Conservation (phyloP, 2,797 vertebrate species). For the Pseudomugil tenellus region DNA sequence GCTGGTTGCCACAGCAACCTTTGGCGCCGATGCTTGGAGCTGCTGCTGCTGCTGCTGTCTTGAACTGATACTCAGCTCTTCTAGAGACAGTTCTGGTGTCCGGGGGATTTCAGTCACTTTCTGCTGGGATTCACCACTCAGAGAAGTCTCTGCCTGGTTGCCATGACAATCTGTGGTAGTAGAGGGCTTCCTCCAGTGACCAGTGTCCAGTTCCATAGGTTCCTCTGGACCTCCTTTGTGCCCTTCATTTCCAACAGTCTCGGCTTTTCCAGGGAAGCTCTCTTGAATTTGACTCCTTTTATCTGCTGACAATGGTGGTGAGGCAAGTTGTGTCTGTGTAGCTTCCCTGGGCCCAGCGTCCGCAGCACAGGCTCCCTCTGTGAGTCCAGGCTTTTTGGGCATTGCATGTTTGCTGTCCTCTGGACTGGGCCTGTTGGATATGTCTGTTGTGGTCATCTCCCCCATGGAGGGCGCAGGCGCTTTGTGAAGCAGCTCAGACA, state of each 20-base stretch:
- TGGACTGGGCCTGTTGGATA: constrained; percentile 85
- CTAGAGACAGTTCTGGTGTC: constrained; percentile 91
- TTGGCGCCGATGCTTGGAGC: constrained; percentile 65
- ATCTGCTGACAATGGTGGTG: constrained; percentile 38
- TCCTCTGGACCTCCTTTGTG: constrained; percentile 77
- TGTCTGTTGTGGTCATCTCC: constrained; percentile 95
- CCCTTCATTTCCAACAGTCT: constrained; percentile 72
- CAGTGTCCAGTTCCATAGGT: constrained; percentile 89
- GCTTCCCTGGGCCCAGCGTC: constrained; percentile 81
- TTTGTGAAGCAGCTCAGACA: constrained; percentile 86
- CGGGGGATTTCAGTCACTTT: constrained; percentile 82
- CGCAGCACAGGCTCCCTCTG: constrained; percentile 76
- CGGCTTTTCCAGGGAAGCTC: constrained; percentile 64
- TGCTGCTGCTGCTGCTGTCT: constrained; percentile 85
- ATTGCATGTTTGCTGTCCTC: constrained; percentile 89
- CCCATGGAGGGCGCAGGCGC: constrained; percentile 80
- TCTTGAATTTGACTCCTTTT: constrained; percentile 71
- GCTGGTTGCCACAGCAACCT: constrained; percentile 60
- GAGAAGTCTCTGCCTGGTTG: constrained; percentile 55
- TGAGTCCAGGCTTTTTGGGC: constrained; percentile 85
- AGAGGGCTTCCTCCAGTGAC: constrained; percentile 73
- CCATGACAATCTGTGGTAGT: constrained; percentile 73
- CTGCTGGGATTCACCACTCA: constrained; percentile 72
- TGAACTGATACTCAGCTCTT: constrained; percentile 95
- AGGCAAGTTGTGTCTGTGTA: constrained; percentile 69